Conservation (phyloP, 2,888 invertebrate genomes). For the Anthrax anthrax region DNA sequence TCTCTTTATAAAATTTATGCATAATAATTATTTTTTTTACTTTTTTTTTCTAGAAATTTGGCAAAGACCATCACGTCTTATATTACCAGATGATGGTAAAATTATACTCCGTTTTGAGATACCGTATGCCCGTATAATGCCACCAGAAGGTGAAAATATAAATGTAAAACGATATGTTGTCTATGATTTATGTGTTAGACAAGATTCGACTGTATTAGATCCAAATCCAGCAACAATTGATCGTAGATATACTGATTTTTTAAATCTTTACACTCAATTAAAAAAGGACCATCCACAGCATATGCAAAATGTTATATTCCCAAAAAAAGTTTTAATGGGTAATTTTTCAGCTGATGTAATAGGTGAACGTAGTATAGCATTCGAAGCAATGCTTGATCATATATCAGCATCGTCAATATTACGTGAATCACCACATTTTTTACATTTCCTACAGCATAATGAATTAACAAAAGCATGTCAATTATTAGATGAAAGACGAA, state of each 20-base stretch:
- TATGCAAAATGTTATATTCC: slow-evolving; percentile 43
- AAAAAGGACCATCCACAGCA: slow-evolving; percentile 43
- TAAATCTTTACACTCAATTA: slow-evolving; percentile 46
- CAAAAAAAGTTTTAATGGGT: slow-evolving; percentile 53
- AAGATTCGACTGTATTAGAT: slow-evolving; percentile 41
- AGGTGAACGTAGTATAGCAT: slow-evolving; percentile 46
- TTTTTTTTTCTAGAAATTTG: slow-evolving; percentile 22
- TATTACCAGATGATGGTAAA: slow-evolving; percentile 22
- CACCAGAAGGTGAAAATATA: slow-evolving; percentile 39
- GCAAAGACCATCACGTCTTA: slow-evolving; percentile 21
- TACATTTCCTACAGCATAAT: slow-evolving; percentile 48
- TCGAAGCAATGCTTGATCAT: slow-evolving; percentile 46
- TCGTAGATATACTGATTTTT: slow-evolving; percentile 57
- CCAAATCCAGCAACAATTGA: slow-evolving; percentile 49
- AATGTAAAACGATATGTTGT: slow-evolving; percentile 50
- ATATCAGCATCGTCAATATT: slow-evolving; percentile 42
- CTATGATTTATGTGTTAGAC: slow-evolving; percentile 50
- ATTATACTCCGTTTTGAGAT: slow-evolving; percentile 42
- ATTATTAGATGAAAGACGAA: slow-evolving; percentile 42
- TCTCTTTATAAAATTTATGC: neutral
- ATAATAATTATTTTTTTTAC: neutral
- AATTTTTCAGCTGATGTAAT: slow-evolving; percentile 57
- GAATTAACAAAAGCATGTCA: slow-evolving; percentile 47
- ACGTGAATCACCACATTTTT: slow-evolving; percentile 41
- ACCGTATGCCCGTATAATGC: slow-evolving; percentile 48